Conservation (phyloP, 2,888 invertebrate genomes). For the Tubulanus polymorphus region DNA sequence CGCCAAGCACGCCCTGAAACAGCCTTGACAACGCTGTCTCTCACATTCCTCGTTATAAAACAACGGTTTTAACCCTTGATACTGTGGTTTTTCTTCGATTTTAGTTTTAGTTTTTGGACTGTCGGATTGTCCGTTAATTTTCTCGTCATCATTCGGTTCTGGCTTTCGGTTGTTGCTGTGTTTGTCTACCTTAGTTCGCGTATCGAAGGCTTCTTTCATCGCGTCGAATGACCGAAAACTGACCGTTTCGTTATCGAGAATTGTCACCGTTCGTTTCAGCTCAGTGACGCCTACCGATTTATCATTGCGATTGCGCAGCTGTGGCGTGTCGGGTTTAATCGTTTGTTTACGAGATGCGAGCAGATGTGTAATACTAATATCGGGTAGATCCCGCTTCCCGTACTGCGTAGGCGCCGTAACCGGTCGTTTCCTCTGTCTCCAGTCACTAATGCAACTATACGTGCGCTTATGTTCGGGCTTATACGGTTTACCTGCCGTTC, state of each 20-base stretch:
- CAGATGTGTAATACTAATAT: background rate
- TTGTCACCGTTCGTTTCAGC: background rate
- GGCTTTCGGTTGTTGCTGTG: no score
- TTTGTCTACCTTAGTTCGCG: background rate
- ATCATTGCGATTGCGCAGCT: background rate
- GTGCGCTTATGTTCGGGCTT: background rate
- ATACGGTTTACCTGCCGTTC: background rate
- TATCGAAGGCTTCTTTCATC: background rate
- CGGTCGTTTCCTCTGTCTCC: background rate
- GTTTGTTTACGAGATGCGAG: background rate
- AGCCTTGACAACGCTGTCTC: conserved; percentile 27
- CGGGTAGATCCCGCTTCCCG: background rate
- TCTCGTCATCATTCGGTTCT: background rate
- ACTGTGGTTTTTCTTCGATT: background rate
- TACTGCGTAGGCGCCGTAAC: background rate
- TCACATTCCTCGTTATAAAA: conserved; percentile 10
- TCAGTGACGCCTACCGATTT: background rate
- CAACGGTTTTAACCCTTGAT: conserved; percentile 6
- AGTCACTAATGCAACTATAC: background rate
- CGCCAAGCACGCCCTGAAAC: conserved; percentile 32
- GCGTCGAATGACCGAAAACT: background rate
- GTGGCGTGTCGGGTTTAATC: background rate
- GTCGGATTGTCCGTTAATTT: background rate
- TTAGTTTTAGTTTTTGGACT: background rate
- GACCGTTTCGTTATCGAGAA: background rate